A percentile compares a stretch with the other conserved stretches of the same genome.
These are phyloP conservation scores for Drosophila serrata DNA, from an alignment of 1,140 invertebrate species.

Conservation along the genomic window DNA sequence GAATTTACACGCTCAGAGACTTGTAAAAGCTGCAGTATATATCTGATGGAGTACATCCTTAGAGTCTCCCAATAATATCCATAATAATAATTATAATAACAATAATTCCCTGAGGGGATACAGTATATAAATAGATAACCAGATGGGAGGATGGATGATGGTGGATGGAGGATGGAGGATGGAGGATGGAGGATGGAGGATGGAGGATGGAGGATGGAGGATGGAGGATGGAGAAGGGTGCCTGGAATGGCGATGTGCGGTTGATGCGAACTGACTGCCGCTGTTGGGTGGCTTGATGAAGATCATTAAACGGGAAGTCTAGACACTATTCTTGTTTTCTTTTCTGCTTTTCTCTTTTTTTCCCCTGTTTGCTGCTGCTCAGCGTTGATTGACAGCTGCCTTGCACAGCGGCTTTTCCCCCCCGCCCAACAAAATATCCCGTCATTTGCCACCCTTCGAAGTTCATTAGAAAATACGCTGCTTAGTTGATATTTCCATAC, in stretches of 20 bases:
- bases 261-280: conserved; percentile 14
- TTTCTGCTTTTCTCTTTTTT: not conserved
- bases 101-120: not conserved
- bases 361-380: not conserved
- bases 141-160: no score
- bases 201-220: not conserved
- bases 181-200: not conserved
- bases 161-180: not conserved
- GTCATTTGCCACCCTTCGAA: not conserved
- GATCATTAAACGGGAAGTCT: conserved; percentile 24
- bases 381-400: conserved; percentile 19
- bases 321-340: conserved; percentile 12
- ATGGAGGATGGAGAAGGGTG: not conserved
- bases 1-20: not conserved
- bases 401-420: not conserved
- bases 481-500: conserved; percentile 8
- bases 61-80: conserved; percentile 1
- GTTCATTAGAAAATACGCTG: conserved; percentile 11
- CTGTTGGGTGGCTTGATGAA: conserved; percentile 20
- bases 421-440: not conserved
- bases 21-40: not conserved
- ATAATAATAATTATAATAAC: conserved; percentile 6
- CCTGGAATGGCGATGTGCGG: conserved; percentile 3
- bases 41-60: not conserved
- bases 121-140: conserved; percentile 10